Evolutionary conservation across 1,140 invertebrate genomes (phyloP).

Genomic region (Ephestia elutella): DNA sequence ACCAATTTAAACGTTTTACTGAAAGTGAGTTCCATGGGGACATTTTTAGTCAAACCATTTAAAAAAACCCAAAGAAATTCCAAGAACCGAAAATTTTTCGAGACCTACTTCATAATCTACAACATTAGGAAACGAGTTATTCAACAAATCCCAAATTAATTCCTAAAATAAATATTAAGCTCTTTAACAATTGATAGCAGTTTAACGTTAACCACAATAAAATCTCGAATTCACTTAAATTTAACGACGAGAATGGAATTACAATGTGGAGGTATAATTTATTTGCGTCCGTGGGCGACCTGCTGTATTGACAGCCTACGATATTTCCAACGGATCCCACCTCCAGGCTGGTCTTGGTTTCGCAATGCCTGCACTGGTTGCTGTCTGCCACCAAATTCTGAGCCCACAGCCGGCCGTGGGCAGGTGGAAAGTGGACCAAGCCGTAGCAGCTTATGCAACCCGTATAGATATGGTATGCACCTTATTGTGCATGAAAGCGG

Average conservation of each 20-base stretch:
- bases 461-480: constrained; percentile 42
- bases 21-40: too few species aligned
- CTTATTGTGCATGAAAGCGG: constrained; percentile 49
- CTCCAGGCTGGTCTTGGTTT: constrained; percentile 23
- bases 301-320: constrained; percentile 29
- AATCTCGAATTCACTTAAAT: constrained; percentile 1
- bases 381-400: constrained; percentile 43
- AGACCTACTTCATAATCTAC: too few species aligned
- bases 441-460: constrained; percentile 43
- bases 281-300: constrained; percentile 24
- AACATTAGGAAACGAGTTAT: too few species aligned
- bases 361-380: constrained; percentile 37
- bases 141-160: too few species aligned
- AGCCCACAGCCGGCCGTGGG: constrained; percentile 48
- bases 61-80: too few species aligned
- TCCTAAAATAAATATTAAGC: neutral
- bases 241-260: constrained; percentile 4
- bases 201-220: constrained; percentile 7
- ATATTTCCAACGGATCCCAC: constrained; percentile 17
- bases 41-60: too few species aligned
- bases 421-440: constrained; percentile 58
- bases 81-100: too few species aligned
- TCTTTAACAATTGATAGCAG: neutral
- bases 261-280: constrained; percentile 10
- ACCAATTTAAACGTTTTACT: too few species aligned